Evolutionary conservation across 2,888 invertebrate species (phyloP).

Genomic region (Heteromurus nitidus): DNA sequence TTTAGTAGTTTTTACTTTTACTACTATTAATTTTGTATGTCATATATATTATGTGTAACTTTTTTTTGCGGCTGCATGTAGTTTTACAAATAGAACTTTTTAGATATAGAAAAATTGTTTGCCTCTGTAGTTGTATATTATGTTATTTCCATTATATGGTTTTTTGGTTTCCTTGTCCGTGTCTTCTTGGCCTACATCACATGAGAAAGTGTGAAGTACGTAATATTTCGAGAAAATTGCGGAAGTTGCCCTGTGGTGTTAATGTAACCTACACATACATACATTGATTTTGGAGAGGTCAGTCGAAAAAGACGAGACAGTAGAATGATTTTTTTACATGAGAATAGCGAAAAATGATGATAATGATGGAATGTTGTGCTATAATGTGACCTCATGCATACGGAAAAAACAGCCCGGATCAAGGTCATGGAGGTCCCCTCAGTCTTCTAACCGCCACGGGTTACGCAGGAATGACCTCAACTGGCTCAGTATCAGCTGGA

Average conservation of each 20-base stretch:
- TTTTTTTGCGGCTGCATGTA: constrained; percentile 10
- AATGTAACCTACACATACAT: background rate
- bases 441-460: constrained; percentile 61
- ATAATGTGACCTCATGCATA: constrained; percentile 31
- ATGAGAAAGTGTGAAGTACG: constrained; percentile 42
- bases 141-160: constrained; percentile 24
- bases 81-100: constrained; percentile 27
- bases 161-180: constrained; percentile 68
- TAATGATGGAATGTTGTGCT: constrained; percentile 66
- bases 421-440: constrained; percentile 64
- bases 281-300: constrained; percentile 63
- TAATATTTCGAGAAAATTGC: constrained; percentile 21
- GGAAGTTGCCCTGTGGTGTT: constrained; percentile 60
- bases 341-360: constrained; percentile 55
- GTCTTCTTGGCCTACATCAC: constrained; percentile 69
- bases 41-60: constrained; percentile 16
- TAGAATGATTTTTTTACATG: constrained; percentile 1
- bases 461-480: constrained; percentile 62
- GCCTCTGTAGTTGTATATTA: constrained; percentile 22
- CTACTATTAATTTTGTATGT: constrained; percentile 2
- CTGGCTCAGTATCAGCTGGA: constrained; percentile 49
- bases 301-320: background rate
- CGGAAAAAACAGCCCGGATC: constrained; percentile 67
- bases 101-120: constrained; percentile 16
- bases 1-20: no score